These are phyloP conservation scores for Chrysocyon brachyurus DNA, from an alignment of 2,797 vertebrate genomes.

Conservation along the genomic window DNA sequence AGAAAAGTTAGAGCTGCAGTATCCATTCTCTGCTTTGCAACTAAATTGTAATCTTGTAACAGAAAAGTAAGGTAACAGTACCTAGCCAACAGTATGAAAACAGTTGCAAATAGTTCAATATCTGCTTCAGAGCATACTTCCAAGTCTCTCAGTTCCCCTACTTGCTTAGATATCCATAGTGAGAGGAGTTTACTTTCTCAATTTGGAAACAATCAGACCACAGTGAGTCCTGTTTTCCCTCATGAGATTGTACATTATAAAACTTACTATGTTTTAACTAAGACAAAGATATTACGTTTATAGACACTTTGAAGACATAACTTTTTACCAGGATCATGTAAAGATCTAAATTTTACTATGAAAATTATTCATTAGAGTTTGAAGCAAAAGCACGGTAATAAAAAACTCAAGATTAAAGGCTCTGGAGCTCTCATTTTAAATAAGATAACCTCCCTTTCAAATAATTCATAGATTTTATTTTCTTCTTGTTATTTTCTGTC, in stretches of 20 bases:
- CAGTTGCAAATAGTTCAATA: background rate
- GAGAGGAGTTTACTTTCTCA: background rate
- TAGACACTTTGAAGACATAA: background rate
- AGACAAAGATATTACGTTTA: background rate
- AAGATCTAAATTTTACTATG: background rate
- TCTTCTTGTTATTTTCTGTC: background rate
- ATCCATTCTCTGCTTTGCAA: background rate
- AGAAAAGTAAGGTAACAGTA: background rate
- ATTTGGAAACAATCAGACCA: background rate
- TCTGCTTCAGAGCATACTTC: background rate
- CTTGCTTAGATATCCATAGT: background rate
- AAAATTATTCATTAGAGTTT: background rate
- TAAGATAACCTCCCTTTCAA: background rate
- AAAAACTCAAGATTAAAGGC: background rate
- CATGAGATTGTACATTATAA: background rate
- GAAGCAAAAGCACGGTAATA: background rate
- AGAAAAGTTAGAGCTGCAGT: slow-evolving; percentile 36
- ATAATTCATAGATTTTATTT: background rate
- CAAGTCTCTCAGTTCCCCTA: background rate
- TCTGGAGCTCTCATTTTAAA: background rate
- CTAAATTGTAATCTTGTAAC: slow-evolving; percentile 33
- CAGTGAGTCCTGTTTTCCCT: background rate
- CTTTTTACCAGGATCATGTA: background rate
- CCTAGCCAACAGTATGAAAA: background rate
- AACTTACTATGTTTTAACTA: background rate